These are phyloP conservation scores for Luperina testacea DNA, from an alignment of 2,888 invertebrate species.

Conservation along the genomic window DNA sequence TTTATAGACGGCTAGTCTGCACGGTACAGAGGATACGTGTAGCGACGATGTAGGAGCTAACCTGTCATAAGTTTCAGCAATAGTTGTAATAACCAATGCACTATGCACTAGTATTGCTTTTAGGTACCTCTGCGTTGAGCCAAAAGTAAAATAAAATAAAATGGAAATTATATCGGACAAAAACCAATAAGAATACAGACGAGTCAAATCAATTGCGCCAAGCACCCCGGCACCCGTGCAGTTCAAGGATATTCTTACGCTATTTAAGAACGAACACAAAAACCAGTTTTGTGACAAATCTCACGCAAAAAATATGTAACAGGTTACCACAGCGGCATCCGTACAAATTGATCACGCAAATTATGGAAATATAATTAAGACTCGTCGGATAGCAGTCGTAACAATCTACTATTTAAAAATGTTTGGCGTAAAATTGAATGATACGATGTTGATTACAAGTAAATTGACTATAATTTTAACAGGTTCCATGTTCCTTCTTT, in stretches of 20 bases:
- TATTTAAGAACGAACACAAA: conserved; percentile 22
- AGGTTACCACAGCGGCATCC: conserved; percentile 25
- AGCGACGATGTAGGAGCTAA: background rate
- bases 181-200: conserved; percentile 5
- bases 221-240: conserved; percentile 17
- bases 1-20: no score
- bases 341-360: conserved; percentile 40
- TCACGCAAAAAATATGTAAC: conserved; percentile 38
- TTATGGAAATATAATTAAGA: conserved; percentile 46
- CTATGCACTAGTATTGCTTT: no score
- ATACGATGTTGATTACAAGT: conserved; percentile 18
- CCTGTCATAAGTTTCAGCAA: background rate
- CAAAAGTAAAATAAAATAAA: background rate
- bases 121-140: background rate
- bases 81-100: background rate
- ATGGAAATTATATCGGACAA: background rate
- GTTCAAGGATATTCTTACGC: conserved; percentile 46
- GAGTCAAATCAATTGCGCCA: conserved; percentile 16
- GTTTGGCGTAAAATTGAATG: conserved; percentile 34
- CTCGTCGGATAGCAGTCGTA: conserved; percentile 3
- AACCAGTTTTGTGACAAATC: conserved; percentile 49
- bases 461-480: background rate
- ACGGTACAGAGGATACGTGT: background rate
- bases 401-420: conserved; percentile 10
- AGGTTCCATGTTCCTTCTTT: background rate